phyloP scores from a whole-genome alignment of 1,140 invertebrate species.

The Schmidtea mediterranea region DNA sequence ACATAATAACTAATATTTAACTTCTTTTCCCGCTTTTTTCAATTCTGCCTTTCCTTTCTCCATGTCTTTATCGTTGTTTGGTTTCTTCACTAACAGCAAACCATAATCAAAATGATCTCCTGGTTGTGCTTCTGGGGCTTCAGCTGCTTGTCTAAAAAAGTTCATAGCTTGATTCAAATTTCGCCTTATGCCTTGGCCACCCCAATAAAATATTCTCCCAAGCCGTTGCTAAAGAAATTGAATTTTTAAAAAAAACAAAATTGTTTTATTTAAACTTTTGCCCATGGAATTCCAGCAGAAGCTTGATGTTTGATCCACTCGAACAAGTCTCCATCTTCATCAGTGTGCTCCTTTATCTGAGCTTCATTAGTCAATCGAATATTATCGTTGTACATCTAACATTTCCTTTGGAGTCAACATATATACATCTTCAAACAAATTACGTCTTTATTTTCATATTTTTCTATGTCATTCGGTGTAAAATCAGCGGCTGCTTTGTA shows the following conservation, averaged over 20 bases:
- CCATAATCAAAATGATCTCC: constrained; percentile 17
- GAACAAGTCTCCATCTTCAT: constrained; percentile 22
- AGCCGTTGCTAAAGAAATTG: constrained; percentile 14
- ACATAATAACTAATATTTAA: not conserved
- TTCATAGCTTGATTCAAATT: constrained; percentile 15
- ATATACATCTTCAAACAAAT: constrained; percentile 4
- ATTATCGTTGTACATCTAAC: constrained; percentile 18
- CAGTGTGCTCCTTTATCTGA: constrained; percentile 15
- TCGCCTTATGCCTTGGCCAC: constrained; percentile 15
- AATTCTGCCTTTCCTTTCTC: not conserved
- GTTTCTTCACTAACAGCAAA: constrained; percentile 15
- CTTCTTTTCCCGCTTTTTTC: not conserved
- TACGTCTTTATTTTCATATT: constrained; percentile 16
- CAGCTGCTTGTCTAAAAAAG: constrained; percentile 14
- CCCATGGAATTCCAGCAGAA: constrained; percentile 16
- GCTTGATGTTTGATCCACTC: constrained; percentile 23
- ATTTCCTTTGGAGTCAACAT: not conserved
- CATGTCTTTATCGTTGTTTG: constrained; percentile 4
- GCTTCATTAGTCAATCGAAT: constrained; percentile 18
- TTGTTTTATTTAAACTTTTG: constrained; percentile 13
- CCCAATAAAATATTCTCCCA: constrained; percentile 15
- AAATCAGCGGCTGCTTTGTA: constrained; percentile 19
- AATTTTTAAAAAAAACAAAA: not conserved
- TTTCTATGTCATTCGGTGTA: constrained; percentile 14
- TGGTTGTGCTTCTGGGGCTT: constrained; percentile 10